Conservation (phyloP, 2,888 invertebrate species). For the Calliopum simillimum region DNA sequence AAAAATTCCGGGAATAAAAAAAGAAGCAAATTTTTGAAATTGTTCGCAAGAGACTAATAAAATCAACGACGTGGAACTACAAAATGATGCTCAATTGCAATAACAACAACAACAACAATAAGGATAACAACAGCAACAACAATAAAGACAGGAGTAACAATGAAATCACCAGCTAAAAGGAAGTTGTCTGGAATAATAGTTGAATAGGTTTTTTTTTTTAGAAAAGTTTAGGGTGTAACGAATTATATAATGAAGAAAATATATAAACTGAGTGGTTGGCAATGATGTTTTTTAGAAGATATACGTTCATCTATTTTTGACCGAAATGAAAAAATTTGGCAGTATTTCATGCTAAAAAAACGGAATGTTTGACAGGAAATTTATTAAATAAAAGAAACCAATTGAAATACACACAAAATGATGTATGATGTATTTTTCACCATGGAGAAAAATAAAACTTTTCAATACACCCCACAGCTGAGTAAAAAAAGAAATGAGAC, state of each 20-base stretch:
- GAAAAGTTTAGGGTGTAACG: background rate
- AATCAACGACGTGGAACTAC: constrained; percentile 67
- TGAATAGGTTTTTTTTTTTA: background rate
- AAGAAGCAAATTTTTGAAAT: constrained; percentile 64
- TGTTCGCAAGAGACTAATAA: constrained; percentile 68
- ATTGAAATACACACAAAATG: no score
- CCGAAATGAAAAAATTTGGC: no score
- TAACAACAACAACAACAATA: constrained; percentile 28
- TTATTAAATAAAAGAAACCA: no score
- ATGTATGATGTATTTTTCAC: no score
- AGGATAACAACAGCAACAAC: background rate
- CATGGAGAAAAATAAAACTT: no score
- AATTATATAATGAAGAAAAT: no score
- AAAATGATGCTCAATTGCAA: constrained; percentile 50
- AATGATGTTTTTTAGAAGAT: no score
- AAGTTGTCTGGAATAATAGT: constrained; percentile 41
- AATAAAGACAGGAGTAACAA: background rate
- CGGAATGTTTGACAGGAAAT: no score
- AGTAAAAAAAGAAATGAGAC: background rate
- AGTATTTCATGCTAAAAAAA: no score
- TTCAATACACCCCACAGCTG: background rate
- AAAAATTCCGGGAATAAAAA: constrained; percentile 31
- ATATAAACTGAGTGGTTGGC: no score
- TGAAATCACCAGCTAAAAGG: constrained; percentile 29
- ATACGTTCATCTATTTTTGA: no score